Percentiles rank a stretch among this genome's conserved stretches.
Conservation (phyloP, 2,113 vertebrate genomes). For the Axis porcinus region DNA sequence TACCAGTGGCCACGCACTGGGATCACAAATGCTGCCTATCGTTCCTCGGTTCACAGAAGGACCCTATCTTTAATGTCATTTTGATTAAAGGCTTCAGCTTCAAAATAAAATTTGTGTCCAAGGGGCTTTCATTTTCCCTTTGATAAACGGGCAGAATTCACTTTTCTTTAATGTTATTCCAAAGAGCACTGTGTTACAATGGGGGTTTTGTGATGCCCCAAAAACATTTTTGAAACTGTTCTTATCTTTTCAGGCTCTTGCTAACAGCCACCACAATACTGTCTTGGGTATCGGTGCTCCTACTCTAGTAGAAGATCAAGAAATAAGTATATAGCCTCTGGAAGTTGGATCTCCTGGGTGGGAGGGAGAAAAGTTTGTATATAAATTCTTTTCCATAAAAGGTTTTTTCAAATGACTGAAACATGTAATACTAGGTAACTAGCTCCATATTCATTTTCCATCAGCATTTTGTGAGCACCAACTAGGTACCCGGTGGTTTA, state of each 20-base stretch:
- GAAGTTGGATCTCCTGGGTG: neutral
- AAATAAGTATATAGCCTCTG: conserved; percentile 48
- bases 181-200: conserved; percentile 72
- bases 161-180: conserved; percentile 79
- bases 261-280: conserved; percentile 43
- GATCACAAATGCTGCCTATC: conserved; percentile 41
- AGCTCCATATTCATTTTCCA: neutral
- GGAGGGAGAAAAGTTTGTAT: conserved; percentile 7
- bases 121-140: conserved; percentile 75
- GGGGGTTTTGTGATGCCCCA: conserved; percentile 69
- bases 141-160: conserved; percentile 75
- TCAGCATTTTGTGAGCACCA: neutral
- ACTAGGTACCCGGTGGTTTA: neutral
- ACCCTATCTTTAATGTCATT: conserved; percentile 75
- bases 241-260: conserved; percentile 63
- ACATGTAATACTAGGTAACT: neutral
- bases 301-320: neutral
- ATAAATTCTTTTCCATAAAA: conserved; percentile 30
- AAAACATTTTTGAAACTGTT: conserved; percentile 72
- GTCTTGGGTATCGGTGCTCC: conserved; percentile 20
- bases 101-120: conserved; percentile 70
- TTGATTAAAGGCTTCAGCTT: conserved; percentile 79
- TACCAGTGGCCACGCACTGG: neutral
- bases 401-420: neutral
- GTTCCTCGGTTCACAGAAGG: conserved; percentile 49